Conservation (phyloP, 2,113 vertebrate genomes). For the Paralichthys olivaceus region DNA sequence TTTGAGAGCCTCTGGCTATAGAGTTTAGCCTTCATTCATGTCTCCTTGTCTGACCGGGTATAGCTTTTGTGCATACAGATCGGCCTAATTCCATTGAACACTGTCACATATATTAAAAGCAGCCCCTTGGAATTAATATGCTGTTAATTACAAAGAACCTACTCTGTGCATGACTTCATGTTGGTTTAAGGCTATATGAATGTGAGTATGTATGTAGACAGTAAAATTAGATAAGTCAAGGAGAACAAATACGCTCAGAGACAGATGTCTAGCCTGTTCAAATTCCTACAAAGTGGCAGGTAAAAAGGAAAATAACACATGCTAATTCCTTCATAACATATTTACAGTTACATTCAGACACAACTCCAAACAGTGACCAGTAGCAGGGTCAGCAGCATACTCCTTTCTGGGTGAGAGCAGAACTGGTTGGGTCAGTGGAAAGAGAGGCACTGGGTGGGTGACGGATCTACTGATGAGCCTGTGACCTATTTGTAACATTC, state of each 20-base stretch:
- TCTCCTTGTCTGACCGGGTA: constrained; percentile 16
- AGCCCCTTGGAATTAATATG: constrained; percentile 46
- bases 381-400: background rate
- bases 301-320: constrained; percentile 23
- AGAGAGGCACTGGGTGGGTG: constrained; percentile 23
- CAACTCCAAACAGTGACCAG: constrained; percentile 12
- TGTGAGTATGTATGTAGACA: constrained; percentile 24
- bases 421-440: constrained; percentile 28
- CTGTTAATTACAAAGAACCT: constrained; percentile 57
- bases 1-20: constrained; percentile 43
- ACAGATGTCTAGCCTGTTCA: constrained; percentile 33
- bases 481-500: constrained; percentile 62
- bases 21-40: constrained; percentile 31
- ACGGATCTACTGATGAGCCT: constrained; percentile 27
- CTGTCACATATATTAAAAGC: constrained; percentile 63
- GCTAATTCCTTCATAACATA: too few species aligned
- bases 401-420: background rate
- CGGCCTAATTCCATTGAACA: constrained; percentile 52
- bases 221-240: constrained; percentile 63
- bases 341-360: constrained; percentile 36
- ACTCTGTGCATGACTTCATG: constrained; percentile 45
- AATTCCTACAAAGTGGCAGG: constrained; percentile 12
- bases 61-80: constrained; percentile 24
- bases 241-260: constrained; percentile 64
- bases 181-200: constrained; percentile 43